Evolutionary conservation across 2,797 vertebrate genomes (phyloP), one percentile per base, ranked within the genome.

Genomic region (Ptychadena robeensis): DNA sequence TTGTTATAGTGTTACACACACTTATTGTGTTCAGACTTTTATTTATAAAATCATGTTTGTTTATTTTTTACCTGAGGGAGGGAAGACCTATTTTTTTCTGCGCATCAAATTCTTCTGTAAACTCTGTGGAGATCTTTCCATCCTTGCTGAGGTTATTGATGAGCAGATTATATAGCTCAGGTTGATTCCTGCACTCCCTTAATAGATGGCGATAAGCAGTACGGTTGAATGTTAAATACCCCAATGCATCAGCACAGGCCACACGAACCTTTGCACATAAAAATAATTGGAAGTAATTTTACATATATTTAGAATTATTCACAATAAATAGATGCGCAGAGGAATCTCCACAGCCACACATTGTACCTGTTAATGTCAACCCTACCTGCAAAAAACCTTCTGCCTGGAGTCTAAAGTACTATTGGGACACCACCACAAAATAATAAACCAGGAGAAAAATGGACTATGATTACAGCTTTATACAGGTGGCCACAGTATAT

Each of bases 191-290:
- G 83, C 93, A 94, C 83, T 93, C 91, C 11, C 86, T 87, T 73
- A 95, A 64, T 25, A 95, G 86, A 34, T 89, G 87, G 8, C 92
- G 92, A 76, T 92, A 92, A 30, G 93, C 94, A 2, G 88, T 86
- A 5, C 88, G 87, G 74, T 94, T 94, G 48, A 91, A 94, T 18
- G 90, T 92, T 66, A 94, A 87, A 87, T 93, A 94, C 35, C 94
- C 93, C 14, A 95, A 90, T 22, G 92, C 92, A 67, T 75, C 87
- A 9, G 94, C 91, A 81, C 90, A 90, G 12, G 93, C 90, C n/a
- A 88, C 66, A 1, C 90, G 88, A 53, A 94, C 92, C 94, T 95
- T 85, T 18, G 44, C 1, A 77, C 67, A 38, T 22, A 81, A 31
- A 53, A 85, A 9, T 18, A 6, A 48, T 22, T 48, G 18, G 7